Percentiles rank a stretch among this genome's conserved stretches.
Evolutionary conservation across 2,113 vertebrate genomes (phyloP).

Genomic region (Sturnus vulgaris): DNA sequence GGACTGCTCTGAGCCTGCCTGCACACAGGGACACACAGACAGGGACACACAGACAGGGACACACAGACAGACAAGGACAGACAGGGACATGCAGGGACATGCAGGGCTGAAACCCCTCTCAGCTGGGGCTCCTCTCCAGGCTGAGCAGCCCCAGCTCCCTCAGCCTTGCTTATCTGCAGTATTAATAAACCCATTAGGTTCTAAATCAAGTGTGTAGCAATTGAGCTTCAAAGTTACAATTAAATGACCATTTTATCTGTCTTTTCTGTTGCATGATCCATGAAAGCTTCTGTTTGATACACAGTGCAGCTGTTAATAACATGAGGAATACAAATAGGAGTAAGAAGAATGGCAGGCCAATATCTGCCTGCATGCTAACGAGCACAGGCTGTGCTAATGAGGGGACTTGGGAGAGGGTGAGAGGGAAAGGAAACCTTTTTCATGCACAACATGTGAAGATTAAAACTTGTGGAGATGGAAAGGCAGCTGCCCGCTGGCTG

Average conservation of each 20-base stretch:
- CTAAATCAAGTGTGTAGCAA: slow-evolving; percentile 13
- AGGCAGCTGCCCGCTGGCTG: not conserved
- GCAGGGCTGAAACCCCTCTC: too few species aligned
- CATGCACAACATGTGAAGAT: not conserved
- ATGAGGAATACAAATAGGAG: not conserved
- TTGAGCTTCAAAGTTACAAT: not conserved
- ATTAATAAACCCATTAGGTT: not conserved
- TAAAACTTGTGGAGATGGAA: not conserved
- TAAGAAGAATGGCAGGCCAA: not conserved
- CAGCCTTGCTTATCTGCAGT: not conserved
- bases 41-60: too few species aligned
- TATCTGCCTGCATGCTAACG: not conserved
- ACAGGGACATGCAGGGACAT: too few species aligned
- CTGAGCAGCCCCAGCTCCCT: not conserved
- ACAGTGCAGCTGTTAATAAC: slow-evolving; percentile 28
- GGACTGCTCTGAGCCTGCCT: too few species aligned
- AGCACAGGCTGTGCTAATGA: not conserved
- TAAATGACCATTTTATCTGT: not conserved
- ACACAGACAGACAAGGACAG: too few species aligned
- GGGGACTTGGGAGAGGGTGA: not conserved
- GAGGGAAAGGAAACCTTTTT: not conserved
- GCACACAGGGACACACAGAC: too few species aligned
- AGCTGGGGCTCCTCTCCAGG: not conserved
- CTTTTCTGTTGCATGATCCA: not conserved
- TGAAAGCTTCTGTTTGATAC: slow-evolving; percentile 16